Evolutionary conservation across 2,113 vertebrate genomes (phyloP).

Genomic region (Columba livia): DNA sequence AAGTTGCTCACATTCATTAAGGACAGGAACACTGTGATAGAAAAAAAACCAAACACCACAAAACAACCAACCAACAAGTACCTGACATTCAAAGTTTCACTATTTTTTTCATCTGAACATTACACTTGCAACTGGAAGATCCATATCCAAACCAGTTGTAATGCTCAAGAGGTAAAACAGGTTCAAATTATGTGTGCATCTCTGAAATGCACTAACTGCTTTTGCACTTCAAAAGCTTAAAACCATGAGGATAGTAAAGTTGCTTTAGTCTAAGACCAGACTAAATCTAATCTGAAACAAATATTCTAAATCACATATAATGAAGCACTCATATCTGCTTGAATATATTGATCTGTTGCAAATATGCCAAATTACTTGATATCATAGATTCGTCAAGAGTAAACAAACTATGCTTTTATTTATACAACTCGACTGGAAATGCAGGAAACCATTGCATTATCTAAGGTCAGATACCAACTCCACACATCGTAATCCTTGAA

Average conservation of each 20-base stretch:
- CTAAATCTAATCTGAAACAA: slow-evolving; percentile 1
- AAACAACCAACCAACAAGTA: background rate
- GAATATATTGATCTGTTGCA: background rate
- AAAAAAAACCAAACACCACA: background rate
- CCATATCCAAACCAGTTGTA: background rate
- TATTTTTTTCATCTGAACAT: background rate
- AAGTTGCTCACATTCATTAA: background rate
- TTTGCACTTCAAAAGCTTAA: background rate
- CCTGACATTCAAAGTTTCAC: background rate
- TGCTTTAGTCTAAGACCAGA: background rate
- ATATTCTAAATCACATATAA: background rate
- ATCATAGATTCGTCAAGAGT: background rate
- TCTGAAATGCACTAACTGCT: background rate
- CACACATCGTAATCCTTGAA: background rate
- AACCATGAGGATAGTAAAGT: background rate
- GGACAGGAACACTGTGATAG: background rate
- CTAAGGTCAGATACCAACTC: background rate
- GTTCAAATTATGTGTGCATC: background rate
- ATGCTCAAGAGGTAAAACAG: background rate
- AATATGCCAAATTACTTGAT: background rate
- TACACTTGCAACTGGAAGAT: background rate
- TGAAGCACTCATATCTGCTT: background rate
- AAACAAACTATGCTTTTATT: background rate
- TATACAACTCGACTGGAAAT: background rate
- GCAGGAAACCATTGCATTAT: background rate